A percentile compares a stretch with the other conserved stretches of the same genome.
phyloP scores from a whole-genome alignment of 2,888 invertebrate species.

The Oligia strigilis region DNA sequence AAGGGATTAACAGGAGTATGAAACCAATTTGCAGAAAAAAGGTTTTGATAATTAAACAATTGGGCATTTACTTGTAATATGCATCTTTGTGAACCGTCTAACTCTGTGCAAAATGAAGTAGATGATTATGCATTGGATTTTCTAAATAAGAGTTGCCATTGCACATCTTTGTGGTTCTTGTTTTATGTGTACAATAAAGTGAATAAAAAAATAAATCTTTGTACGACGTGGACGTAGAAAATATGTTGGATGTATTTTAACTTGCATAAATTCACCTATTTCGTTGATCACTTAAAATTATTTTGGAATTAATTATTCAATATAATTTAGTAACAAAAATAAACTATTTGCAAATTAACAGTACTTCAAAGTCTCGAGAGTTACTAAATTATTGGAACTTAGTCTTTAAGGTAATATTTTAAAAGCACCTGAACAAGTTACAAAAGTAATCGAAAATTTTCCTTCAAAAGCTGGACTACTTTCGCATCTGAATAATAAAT shows the following conservation, averaged over 20 bases:
- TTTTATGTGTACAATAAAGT: no score
- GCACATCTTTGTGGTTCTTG: no score
- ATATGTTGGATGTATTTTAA: background rate
- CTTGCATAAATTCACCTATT: background rate
- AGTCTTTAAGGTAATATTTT: constrained; percentile 31
- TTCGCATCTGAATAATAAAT: constrained; percentile 29
- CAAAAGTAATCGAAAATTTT: constrained; percentile 37
- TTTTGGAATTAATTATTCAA: background rate
- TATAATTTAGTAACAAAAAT: no score
- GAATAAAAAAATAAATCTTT: no score
- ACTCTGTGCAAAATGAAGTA: no score
- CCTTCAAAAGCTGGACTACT: background rate
- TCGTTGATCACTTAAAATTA: no score
- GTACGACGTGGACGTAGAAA: background rate
- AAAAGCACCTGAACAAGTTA: constrained; percentile 33
- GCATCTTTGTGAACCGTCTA: background rate
- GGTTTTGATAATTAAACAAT: background rate
- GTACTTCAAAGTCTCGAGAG: constrained; percentile 18
- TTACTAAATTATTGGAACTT: constrained; percentile 20
- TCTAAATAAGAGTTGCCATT: no score
- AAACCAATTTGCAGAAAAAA: background rate
- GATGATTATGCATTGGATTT: no score
- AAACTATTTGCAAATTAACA: background rate
- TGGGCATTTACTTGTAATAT: background rate
- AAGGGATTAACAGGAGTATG: background rate